These are phyloP conservation scores for Holacanthella duospinosa DNA, from an alignment of 2,888 invertebrate genomes.

Conservation along the genomic window DNA sequence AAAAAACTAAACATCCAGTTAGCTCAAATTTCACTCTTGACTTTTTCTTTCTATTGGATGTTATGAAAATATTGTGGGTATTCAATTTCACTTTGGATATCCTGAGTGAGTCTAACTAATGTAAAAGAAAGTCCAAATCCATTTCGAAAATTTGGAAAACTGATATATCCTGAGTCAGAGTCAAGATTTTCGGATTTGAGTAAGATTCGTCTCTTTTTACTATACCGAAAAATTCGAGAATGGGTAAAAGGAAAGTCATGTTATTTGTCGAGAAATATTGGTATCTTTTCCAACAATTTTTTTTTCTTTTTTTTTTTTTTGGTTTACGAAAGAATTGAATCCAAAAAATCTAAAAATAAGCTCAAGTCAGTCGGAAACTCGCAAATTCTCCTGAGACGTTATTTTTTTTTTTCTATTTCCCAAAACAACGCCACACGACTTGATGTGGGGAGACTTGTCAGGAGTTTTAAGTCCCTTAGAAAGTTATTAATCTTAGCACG, in stretches of 20 bases:
- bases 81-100: no score
- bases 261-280: not conserved
- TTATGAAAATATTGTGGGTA: no score
- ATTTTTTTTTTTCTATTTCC: slow-evolving; percentile 1
- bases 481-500: not conserved
- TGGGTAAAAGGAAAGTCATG: slow-evolving; percentile 4
- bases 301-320: not conserved
- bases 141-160: no score
- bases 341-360: not conserved
- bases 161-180: no score
- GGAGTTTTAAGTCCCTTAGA: not conserved
- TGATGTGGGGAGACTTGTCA: not conserved
- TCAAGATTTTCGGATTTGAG: no score
- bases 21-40: no score
- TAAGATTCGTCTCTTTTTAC: no score
- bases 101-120: no score
- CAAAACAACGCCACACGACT: not conserved
- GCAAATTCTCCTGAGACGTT: not conserved
- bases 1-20: no score
- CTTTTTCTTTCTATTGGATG: no score
- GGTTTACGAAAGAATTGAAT: not conserved
- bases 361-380: not conserved
- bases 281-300: not conserved
- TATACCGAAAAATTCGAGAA: not conserved
- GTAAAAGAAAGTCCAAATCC: no score